phyloP scores from a whole-genome alignment of 2,113 vertebrate species.

The Notiomystis cincta region DNA sequence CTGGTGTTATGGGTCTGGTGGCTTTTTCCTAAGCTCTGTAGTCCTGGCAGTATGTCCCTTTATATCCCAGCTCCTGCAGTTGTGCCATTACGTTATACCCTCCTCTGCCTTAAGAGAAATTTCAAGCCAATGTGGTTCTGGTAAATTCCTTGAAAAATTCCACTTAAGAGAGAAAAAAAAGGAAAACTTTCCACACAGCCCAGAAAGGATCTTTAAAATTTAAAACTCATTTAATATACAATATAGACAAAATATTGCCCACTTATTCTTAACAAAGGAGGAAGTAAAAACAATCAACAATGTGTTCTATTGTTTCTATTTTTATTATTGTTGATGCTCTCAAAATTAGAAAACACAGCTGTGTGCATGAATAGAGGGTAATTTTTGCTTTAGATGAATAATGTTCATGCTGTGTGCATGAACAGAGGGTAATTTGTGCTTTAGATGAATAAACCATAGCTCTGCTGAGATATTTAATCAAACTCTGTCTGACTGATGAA shows the following conservation, averaged over 20 bases:
- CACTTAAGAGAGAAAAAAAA: background rate
- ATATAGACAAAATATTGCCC: background rate
- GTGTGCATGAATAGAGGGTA: background rate
- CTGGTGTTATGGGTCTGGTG: fast-evolving
- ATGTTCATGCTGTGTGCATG: background rate
- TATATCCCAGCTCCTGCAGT: background rate
- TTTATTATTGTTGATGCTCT: slow-evolving; percentile 6
- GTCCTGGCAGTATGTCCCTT: background rate
- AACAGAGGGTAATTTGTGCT: background rate
- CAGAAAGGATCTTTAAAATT: background rate
- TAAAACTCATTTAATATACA: background rate
- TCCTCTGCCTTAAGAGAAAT: background rate
- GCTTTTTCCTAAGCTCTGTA: background rate
- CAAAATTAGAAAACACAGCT: slow-evolving; percentile 12
- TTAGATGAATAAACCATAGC: slow-evolving; percentile 14
- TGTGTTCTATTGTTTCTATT: background rate
- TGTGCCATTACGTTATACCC: background rate
- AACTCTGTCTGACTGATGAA: slow-evolving; percentile 21
- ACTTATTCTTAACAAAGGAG: background rate
- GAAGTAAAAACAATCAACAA: background rate
- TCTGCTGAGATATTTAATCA: slow-evolving; percentile 52
- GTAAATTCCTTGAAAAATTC: background rate
- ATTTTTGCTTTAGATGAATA: background rate
- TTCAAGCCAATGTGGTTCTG: background rate
- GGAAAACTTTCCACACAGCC: no score